Percentiles rank a stretch among this genome's conserved stretches.
Conservation (phyloP, 2,113 vertebrate species). For the Motacilla alba region DNA sequence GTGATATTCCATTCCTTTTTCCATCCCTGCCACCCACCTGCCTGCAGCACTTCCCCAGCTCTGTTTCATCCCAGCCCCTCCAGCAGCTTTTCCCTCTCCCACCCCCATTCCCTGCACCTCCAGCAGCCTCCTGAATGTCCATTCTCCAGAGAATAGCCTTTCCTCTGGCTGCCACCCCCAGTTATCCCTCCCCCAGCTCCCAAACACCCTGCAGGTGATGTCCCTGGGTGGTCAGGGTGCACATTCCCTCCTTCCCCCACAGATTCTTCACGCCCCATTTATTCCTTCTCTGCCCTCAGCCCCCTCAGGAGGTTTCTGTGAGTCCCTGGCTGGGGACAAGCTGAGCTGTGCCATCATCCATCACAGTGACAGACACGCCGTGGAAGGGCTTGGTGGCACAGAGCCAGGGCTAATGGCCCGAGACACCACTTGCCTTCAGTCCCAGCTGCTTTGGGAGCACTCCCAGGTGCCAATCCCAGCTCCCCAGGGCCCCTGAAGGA, state of each 20-base stretch:
- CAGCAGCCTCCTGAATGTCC: background rate
- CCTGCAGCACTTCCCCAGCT: background rate
- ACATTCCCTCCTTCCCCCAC: background rate
- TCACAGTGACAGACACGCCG: background rate
- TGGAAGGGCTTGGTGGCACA: constrained; percentile 1
- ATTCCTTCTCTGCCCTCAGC: background rate
- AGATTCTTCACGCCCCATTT: background rate
- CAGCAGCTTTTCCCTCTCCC: background rate
- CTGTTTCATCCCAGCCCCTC: background rate
- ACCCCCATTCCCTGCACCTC: background rate
- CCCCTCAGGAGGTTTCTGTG: background rate
- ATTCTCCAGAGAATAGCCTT: background rate
- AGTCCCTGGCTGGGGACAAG: background rate
- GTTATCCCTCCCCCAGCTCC: background rate
- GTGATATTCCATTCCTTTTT: accelerated
- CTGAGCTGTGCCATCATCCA: constrained; percentile 45
- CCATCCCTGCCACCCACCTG: background rate
- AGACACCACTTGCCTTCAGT: background rate
- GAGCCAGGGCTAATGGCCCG: constrained; percentile 57
- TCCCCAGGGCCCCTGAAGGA: background rate
- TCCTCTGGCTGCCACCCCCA: no score
- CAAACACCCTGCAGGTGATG: accelerated
- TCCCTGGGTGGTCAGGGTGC: background rate
- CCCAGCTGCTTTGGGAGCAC: background rate
- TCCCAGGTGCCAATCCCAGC: background rate